Base-by-base conservation (phyloP, 2,113 vertebrate genomes). In the Charadrius vociferus region DNA sequence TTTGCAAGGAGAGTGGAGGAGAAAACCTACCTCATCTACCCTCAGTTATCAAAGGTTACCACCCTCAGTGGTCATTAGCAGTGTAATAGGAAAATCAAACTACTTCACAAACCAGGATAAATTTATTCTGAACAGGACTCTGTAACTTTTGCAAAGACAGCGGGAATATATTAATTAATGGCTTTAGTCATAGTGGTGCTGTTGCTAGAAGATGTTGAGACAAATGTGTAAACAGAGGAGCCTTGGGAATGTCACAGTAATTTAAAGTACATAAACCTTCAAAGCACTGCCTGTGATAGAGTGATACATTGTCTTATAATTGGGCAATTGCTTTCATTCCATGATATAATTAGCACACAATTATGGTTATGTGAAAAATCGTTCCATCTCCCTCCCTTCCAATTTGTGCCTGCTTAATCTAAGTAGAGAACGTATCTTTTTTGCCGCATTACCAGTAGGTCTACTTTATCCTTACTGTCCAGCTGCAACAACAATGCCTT, bases 311-410 rank as follows among this genome's bases (percentile, higher is more conserved):
- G 95, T 95, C 95, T 96, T 97, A 97, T 97, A 96, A 93, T 95
- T 93, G 86, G 94, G 94, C 90, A 95, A 96, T 96, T 97, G 93
- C 95, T 97, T 97, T 93, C 92, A 85, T 96, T 96, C 94, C 86
- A 32, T 96, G 96, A 95, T 97, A 94, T 95, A 95, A 95, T 95
- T 97, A 97, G 97, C 94, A 95, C 90, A 97, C 94, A 92, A 95
- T 97, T 95, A 96, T 80, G 95, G 94, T 86, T 97, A 95, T 86
- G 96, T 95, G 95, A 96, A 93, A 95, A 98, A 95, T 96, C 18
- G 10, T 86, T 95, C 84, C 86, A 75, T 94, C 92, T 91, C 95
- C 90, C 89, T 94, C 93, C 91, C 93, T 94, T 86, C 88, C 88
- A 88, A 80, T 95, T 93, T 96, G 85, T 94, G 96, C 90, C 78